Evolutionary conservation across 2,888 invertebrate genomes (phyloP).

Genomic region (Abrostola triplasia): DNA sequence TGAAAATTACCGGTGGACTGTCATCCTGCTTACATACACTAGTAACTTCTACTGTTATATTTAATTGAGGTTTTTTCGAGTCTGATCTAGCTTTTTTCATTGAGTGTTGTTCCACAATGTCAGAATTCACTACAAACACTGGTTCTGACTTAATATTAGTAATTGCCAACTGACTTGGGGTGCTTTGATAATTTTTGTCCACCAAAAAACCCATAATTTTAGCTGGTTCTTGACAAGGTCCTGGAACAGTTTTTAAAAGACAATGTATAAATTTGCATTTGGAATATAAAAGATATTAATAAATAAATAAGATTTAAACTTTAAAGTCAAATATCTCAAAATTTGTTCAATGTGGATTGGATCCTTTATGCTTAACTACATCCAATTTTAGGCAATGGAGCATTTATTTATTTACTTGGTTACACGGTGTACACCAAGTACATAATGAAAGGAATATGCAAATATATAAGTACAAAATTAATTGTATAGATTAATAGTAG

Average conservation of each 20-base stretch:
- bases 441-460: too few relatives aligned
- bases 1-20: slow-evolving; percentile 15
- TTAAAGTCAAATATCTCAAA: too few relatives aligned
- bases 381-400: too few relatives aligned
- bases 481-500: not conserved
- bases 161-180: slow-evolving; percentile 12
- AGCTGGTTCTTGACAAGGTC: slow-evolving; percentile 27
- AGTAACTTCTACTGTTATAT: slow-evolving; percentile 4
- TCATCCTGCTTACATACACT: not conserved
- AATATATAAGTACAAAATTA: too few relatives aligned
- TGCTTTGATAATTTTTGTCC: slow-evolving; percentile 24
- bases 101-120: slow-evolving; percentile 8
- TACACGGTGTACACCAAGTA: too few relatives aligned
- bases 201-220: slow-evolving; percentile 38
- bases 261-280: too few relatives aligned
- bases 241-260: slow-evolving; percentile 19
- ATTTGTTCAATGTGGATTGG: too few relatives aligned
- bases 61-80: not conserved
- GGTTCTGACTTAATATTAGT: slow-evolving; percentile 8
- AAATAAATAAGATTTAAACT: too few relatives aligned
- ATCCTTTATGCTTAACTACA: too few relatives aligned
- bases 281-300: not conserved
- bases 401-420: too few relatives aligned
- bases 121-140: slow-evolving; percentile 2
- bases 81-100: not conserved